Evolutionary conservation across 2,113 vertebrate genomes (phyloP), one percentile per base, ranked within the genome.

Genomic region (Mustela nigripes): DNA sequence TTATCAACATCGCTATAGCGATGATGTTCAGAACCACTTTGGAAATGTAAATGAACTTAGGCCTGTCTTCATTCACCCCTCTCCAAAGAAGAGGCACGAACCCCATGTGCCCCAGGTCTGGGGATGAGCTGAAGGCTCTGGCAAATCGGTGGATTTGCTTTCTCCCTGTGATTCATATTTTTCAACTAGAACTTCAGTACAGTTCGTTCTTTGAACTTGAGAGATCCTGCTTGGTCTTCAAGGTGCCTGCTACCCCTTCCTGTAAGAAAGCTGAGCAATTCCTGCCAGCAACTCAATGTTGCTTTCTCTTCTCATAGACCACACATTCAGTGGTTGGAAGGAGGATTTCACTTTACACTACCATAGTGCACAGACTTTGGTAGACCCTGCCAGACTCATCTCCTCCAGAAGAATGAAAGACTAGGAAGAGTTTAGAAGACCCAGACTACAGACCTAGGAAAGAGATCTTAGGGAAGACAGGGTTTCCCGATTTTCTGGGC

Each of bases 121-220:
- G 18, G 42, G 15, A 39, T 12, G 10, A 91, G 62, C 56, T 96
- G 76, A 58, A 80, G 39, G 42, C 42, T 92, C 83, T 90, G n/a
- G 26, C 87, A 92, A 81, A 33, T 18, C 88, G 50, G 84, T 53
- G 24, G 65, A 96, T 60, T 71, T 73, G 12, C 21, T 95, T 95
- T 28, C 26, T 94, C 14, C 58, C 21, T 56, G 10, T 42, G 53
- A 50, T 84, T 96, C 12, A 15, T 62, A 42, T 58, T 80, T 78
- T 92, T 96, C 73, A 91, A 89, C 36, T 79, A 84, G 91, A 76
- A 62, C 56, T 83, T 97, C 45, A 94, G 15, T 58, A 79, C 9
- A 63, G 0, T 24, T 39, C 94, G 95, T 91, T 69, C 81, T 92
- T 96, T 94, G 31, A 96, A 79, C 42, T 82, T 97, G 79, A 87